phyloP scores from a whole-genome alignment of 2,797 vertebrate genomes.

The Platalea minor region DNA sequence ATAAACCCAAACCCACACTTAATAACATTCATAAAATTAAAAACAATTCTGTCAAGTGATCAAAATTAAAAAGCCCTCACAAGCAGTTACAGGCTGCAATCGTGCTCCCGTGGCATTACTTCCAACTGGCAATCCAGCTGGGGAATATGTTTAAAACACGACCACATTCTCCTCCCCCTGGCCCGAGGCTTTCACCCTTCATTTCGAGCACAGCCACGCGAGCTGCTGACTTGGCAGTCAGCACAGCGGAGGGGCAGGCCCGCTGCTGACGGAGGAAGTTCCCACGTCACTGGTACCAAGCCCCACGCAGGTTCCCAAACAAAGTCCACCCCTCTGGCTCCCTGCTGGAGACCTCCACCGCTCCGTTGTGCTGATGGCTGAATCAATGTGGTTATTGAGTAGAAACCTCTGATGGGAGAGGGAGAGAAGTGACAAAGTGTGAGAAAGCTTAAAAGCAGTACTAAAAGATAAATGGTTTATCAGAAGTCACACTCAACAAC shows the following conservation, averaged over 20 bases:
- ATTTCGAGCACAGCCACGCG: fast-evolving
- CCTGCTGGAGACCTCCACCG: neutral
- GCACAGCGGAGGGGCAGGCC: neutral
- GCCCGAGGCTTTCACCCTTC: neutral
- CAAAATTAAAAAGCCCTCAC: neutral
- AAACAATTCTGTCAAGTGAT: neutral
- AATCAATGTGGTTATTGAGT: neutral
- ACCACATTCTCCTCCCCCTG: neutral
- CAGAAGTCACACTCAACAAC: neutral
- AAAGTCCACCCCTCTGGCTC: neutral
- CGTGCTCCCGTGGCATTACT: neutral
- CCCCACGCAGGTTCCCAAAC: neutral
- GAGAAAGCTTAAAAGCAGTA: neutral
- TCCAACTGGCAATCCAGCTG: neutral
- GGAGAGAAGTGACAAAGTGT: neutral
- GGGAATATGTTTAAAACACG: neutral
- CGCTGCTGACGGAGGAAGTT: neutral
- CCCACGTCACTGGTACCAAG: neutral
- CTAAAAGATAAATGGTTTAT: neutral
- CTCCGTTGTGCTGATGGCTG: neutral
- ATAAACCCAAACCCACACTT: neutral
- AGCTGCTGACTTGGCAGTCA: neutral
- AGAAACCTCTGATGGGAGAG: neutral
- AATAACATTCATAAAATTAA: neutral
- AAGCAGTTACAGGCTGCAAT: neutral